Conservation (phyloP, 1,140 invertebrate genomes). For the Marisa cornuarietis region DNA sequence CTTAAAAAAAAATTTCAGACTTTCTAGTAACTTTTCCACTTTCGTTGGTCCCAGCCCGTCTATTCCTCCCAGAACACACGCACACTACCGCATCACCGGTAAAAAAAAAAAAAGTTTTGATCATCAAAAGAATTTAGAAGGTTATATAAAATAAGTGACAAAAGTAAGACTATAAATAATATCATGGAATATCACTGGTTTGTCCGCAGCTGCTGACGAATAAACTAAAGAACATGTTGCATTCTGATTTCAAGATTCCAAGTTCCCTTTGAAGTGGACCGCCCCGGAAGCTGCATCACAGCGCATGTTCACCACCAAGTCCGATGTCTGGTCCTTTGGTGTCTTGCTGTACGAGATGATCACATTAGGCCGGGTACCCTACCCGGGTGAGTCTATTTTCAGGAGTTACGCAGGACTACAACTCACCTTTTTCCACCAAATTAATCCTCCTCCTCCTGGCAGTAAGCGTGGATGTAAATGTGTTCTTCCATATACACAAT, state of each 20-base stretch:
- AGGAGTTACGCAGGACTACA: no score
- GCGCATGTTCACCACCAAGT: slow-evolving; percentile 96
- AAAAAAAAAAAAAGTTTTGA: no score
- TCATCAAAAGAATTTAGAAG: no score
- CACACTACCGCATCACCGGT: no score
- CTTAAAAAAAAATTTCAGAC: no score
- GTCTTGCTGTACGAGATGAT: slow-evolving; percentile 97
- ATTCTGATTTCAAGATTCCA: slow-evolving; percentile 71
- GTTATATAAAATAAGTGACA: no score
- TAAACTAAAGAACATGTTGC: not conserved
- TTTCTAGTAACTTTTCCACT: no score
- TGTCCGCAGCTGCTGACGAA: not conserved
- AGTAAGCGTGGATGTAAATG: no score
- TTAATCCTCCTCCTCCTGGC: no score
- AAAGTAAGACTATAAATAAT: not conserved
- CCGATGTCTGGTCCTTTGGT: slow-evolving; percentile 98
- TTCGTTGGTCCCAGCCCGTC: not conserved
- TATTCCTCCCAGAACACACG: not conserved
- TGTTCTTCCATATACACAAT: no score
- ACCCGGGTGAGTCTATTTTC: slow-evolving; percentile 77
- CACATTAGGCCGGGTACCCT: slow-evolving; percentile 92
- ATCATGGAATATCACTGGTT: not conserved
- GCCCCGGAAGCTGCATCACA: slow-evolving; percentile 89
- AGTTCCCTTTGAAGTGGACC: slow-evolving; percentile 96
- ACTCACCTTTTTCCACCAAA: no score